Percentiles rank a stretch among this genome's conserved stretches.
Evolutionary conservation across 2,888 invertebrate species (phyloP).

Genomic region (Scaptomyza flava): DNA sequence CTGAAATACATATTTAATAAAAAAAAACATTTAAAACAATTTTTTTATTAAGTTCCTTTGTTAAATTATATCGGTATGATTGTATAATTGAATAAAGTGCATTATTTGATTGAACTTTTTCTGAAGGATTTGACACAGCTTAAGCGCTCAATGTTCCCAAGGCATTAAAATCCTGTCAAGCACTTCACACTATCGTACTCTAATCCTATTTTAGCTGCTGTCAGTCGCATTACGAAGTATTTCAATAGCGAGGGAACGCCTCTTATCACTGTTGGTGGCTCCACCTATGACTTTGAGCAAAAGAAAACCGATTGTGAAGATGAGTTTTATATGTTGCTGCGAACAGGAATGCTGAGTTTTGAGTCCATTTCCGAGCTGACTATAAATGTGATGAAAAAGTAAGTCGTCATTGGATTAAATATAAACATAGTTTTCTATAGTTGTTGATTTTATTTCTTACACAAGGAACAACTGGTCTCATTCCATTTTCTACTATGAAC

Average conservation of each 20-base stretch:
- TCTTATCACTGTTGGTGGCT: slow-evolving; percentile 91
- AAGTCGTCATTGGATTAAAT: slow-evolving; percentile 68
- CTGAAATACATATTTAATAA: neutral
- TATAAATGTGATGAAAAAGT: slow-evolving; percentile 89
- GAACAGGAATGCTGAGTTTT: slow-evolving; percentile 90
- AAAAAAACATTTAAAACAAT: too few species aligned
- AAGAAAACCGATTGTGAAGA: slow-evolving; percentile 89
- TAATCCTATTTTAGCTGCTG: slow-evolving; percentile 87
- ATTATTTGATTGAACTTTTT: neutral
- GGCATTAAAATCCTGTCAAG: neutral
- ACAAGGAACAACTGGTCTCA: slow-evolving; percentile 90
- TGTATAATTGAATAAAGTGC: too few species aligned
- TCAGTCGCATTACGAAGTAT: slow-evolving; percentile 92
- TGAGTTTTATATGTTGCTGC: slow-evolving; percentile 92
- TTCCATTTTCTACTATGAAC: slow-evolving; percentile 90
- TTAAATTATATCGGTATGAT: too few species aligned
- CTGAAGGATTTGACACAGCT: neutral
- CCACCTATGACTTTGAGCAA: slow-evolving; percentile 91
- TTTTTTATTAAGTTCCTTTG: too few species aligned
- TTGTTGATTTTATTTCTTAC: neutral
- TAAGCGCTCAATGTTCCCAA: neutral
- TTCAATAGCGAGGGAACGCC: slow-evolving; percentile 90
- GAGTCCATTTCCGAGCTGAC: slow-evolving; percentile 90
- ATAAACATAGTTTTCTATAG: neutral
- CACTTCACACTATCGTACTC: neutral